A percentile compares a stretch with the other conserved stretches of the same genome.
Conservation (phyloP, 2,113 vertebrate genomes). For the Jaculus jaculus region DNA sequence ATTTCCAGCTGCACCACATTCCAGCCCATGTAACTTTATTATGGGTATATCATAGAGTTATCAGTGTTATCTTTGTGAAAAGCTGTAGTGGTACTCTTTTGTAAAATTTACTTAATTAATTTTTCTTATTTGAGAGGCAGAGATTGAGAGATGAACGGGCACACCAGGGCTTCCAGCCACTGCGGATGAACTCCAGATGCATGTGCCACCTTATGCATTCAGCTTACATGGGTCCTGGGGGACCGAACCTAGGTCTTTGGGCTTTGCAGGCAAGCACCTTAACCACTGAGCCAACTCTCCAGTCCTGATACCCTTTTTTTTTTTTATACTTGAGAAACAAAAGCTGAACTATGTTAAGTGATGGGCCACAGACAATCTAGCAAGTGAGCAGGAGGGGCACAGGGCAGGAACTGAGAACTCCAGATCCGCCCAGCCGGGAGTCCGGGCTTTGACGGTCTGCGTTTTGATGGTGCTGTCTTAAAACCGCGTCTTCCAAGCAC, state of each 20-base stretch:
- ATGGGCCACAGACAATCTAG: background rate
- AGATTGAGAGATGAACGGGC: too few species aligned
- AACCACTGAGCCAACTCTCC: too few species aligned
- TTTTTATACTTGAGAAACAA: background rate
- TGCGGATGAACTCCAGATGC: too few species aligned
- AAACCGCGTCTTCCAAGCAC: background rate
- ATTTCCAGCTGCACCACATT: too few species aligned
- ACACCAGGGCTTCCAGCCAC: too few species aligned
- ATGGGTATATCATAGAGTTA: background rate
- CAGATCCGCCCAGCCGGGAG: rapidly evolving
- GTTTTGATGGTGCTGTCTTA: background rate
- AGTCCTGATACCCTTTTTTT: too few species aligned
- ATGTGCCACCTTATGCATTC: too few species aligned
- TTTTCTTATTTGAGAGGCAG: too few species aligned
- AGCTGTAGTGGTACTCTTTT: background rate
- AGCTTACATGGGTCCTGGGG: too few species aligned
- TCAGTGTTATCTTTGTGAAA: background rate
- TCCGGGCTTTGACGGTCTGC: background rate
- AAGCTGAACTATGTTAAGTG: background rate
- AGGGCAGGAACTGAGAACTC: background rate
- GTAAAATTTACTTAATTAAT: too few species aligned
- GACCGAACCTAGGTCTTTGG: too few species aligned
- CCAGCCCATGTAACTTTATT: background rate
- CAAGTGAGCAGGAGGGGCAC: background rate
- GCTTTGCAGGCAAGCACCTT: too few species aligned